Evolutionary conservation across 2,797 vertebrate species (phyloP).

Genomic region (Schizopygopsis pylzovi): DNA sequence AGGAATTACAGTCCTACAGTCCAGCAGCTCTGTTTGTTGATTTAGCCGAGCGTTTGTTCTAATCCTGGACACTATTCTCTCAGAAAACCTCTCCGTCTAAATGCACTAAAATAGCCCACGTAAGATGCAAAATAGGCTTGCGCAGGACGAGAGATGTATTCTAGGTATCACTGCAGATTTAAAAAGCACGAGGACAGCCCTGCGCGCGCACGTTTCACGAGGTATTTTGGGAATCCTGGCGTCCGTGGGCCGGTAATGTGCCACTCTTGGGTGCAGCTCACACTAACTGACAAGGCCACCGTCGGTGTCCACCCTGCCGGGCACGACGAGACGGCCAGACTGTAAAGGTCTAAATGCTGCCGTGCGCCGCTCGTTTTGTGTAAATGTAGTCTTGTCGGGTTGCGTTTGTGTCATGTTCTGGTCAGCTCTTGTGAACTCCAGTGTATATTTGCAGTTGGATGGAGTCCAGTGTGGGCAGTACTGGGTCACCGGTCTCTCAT

Average conservation of each 20-base stretch:
- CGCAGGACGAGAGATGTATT: conserved; percentile 35
- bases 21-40: conserved; percentile 8
- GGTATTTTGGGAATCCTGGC: conserved; percentile 46
- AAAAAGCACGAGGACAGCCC: conserved; percentile 50
- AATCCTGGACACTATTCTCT: conserved; percentile 32
- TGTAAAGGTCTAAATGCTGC: conserved; percentile 53
- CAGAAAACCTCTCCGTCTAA: conserved; percentile 39
- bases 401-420: conserved; percentile 40
- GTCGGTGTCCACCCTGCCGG: conserved; percentile 40
- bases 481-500: conserved; percentile 51
- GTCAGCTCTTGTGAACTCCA: conserved; percentile 1
- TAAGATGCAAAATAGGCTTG: conserved; percentile 30
- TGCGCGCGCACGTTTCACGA: conserved; percentile 26
- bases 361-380: conserved; percentile 29
- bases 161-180: conserved; percentile 35
- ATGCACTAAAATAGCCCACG: conserved; percentile 19
- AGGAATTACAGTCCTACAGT: conserved; percentile 20
- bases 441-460: conserved; percentile 24
- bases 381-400: conserved; percentile 32
- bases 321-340: conserved; percentile 34
- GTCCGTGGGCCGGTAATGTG: conserved; percentile 50
- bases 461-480: background rate
- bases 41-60: conserved; percentile 16
- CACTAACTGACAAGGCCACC: conserved; percentile 53
- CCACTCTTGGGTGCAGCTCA: conserved; percentile 57